Evolutionary conservation across 2,797 vertebrate genomes (phyloP).

Genomic region (Phrynocephalus forsythii): DNA sequence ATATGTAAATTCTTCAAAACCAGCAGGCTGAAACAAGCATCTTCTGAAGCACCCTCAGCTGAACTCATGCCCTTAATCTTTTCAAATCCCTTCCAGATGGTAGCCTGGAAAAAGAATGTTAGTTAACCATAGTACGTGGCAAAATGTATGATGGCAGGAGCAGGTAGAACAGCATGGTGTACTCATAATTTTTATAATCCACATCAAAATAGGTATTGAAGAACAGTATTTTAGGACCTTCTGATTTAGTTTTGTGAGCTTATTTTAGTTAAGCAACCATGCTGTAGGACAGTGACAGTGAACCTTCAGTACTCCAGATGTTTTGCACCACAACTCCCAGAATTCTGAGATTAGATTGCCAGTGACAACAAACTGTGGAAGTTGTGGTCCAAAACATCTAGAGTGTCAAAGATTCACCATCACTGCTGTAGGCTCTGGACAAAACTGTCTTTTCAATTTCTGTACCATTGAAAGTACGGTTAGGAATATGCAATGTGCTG

Average conservation of each 20-base stretch:
- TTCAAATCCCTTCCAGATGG: constrained; percentile 71
- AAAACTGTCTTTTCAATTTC: constrained; percentile 54
- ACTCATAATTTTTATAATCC: constrained; percentile 33
- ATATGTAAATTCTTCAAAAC: constrained; percentile 26
- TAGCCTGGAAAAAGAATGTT: constrained; percentile 52
- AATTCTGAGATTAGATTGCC: too few relatives aligned
- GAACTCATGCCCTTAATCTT: constrained; percentile 61
- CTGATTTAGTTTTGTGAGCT: constrained; percentile 15
- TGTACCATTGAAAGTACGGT: neutral
- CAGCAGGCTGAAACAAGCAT: constrained; percentile 22
- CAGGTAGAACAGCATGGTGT: neutral
- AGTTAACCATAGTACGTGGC: constrained; percentile 41
- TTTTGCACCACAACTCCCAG: too few relatives aligned
- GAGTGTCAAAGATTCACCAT: too few relatives aligned
- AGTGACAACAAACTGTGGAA: too few relatives aligned
- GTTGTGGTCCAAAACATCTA: too few relatives aligned
- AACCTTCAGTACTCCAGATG: too few relatives aligned
- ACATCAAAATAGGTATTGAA: constrained; percentile 43
- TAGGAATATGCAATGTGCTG: neutral
- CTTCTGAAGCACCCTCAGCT: neutral
- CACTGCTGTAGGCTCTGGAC: constrained; percentile 16
- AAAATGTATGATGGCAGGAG: constrained; percentile 46
- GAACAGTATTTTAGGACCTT: constrained; percentile 50
- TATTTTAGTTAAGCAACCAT: constrained; percentile 44
- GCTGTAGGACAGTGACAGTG: constrained; percentile 16